Evolutionary conservation across 2,113 vertebrate genomes (phyloP).

Genomic region (Entelurus aequoreus): DNA sequence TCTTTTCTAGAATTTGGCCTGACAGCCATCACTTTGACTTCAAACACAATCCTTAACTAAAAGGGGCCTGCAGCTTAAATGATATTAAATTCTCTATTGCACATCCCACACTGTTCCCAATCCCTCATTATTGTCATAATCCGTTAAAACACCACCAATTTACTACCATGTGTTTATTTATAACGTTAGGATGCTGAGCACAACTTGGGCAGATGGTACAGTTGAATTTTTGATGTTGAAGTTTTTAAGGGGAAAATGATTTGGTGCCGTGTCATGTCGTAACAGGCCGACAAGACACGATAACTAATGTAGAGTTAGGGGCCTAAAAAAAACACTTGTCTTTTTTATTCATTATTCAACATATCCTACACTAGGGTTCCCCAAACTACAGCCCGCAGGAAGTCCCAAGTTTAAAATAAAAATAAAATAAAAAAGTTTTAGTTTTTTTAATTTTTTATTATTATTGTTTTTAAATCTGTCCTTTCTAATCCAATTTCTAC

Average conservation of each 20-base stretch:
- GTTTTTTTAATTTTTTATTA: too few species aligned
- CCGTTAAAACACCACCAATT: constrained; percentile 34
- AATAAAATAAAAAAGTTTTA: too few species aligned
- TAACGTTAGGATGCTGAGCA: background rate
- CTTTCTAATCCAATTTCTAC: too few species aligned
- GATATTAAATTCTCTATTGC: constrained; percentile 46
- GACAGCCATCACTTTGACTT: constrained; percentile 62
- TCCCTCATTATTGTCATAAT: constrained; percentile 39
- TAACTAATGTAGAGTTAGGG: background rate
- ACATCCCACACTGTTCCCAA: constrained; percentile 30
- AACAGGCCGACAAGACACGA: background rate
- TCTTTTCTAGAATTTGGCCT: constrained; percentile 41
- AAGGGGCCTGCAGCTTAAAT: constrained; percentile 44
- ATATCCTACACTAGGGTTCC: too few species aligned
- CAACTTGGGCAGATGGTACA: background rate
- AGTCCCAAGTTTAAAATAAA: too few species aligned
- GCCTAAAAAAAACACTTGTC: too few species aligned
- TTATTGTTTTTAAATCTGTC: too few species aligned
- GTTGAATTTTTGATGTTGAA: background rate
- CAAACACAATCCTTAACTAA: constrained; percentile 59
- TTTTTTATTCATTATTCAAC: too few species aligned
- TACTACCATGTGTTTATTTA: background rate
- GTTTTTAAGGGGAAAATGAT: background rate
- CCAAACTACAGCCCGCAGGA: too few species aligned
- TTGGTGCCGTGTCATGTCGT: constrained; percentile 1